phyloP scores from a whole-genome alignment of 2,113 vertebrate species.

The Dinomys branickii region DNA sequence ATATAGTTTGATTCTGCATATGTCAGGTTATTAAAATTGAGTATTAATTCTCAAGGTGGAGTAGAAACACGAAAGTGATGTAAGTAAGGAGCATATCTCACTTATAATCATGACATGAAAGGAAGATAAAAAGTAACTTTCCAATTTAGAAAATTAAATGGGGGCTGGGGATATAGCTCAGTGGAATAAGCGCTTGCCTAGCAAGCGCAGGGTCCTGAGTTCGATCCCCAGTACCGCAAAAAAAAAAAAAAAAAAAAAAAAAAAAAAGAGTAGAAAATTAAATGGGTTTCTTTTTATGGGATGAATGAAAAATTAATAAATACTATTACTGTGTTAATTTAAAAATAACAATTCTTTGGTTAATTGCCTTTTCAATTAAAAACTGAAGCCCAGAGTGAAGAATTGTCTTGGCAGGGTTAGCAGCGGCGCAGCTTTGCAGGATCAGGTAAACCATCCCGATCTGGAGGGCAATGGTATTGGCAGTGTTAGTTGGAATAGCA shows the following conservation, averaged over 20 bases:
- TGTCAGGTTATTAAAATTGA: conserved; percentile 16
- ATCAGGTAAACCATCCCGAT: neutral
- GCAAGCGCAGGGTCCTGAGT: too few relatives aligned
- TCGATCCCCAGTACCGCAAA: too few relatives aligned
- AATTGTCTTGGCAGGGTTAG: neutral
- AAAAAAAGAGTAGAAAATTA: too few relatives aligned
- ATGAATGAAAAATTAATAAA: conserved; percentile 30
- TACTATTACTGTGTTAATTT: neutral
- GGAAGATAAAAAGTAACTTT: neutral
- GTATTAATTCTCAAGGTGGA: neutral
- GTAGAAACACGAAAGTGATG: neutral
- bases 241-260: too few relatives aligned
- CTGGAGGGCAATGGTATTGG: neutral
- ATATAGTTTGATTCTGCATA: neutral
- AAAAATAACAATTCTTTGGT: neutral
- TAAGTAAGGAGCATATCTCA: neutral
- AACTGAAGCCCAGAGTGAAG: neutral
- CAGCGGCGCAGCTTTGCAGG: neutral
- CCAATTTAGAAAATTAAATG: conserved; percentile 11
- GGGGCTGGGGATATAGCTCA: too few relatives aligned
- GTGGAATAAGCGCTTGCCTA: too few relatives aligned
- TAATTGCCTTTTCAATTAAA: conserved; percentile 30
- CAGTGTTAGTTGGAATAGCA: neutral
- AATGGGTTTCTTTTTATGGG: neutral
- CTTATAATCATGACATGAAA: conserved; percentile 28